Percentiles rank a stretch among this genome's conserved stretches.
Conservation (phyloP, 2,888 invertebrate genomes). For the Conops quadrifasciatus region DNA sequence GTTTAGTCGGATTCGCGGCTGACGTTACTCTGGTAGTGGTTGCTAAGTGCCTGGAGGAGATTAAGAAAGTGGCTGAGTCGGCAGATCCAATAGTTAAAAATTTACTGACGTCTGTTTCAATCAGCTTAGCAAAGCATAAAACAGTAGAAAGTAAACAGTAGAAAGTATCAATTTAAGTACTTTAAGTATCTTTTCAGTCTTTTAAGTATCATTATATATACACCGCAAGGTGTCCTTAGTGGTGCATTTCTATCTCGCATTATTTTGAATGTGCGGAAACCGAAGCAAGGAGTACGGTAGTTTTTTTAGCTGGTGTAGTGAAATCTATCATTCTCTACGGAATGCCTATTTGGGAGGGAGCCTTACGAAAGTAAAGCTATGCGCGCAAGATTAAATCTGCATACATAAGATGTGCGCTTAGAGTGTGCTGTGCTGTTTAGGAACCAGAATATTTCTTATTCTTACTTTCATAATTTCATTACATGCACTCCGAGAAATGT, state of each 20-base stretch:
- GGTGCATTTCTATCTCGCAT: too few species aligned
- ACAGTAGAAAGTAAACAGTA: too few species aligned
- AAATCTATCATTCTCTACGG: not conserved
- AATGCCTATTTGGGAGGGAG: not conserved
- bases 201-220: not conserved
- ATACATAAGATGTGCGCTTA: not conserved
- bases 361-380: not conserved
- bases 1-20: not conserved
- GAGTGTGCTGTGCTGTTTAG: conserved; percentile 7
- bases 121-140: too few species aligned
- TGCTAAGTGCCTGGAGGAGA: not conserved
- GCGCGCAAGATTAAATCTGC: not conserved
- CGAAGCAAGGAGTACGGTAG: not conserved
- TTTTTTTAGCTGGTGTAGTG: not conserved
- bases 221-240: too few species aligned
- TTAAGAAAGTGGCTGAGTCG: not conserved
- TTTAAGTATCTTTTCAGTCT: too few species aligned
- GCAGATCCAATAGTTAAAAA: not conserved
- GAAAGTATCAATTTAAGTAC: too few species aligned
- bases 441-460: too few species aligned
- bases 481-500: not conserved
- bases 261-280: not conserved
- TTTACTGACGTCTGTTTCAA: too few species aligned
- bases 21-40: not conserved
- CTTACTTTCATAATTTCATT: too few species aligned